Evolutionary conservation across 1,140 invertebrate species (phyloP).

Genomic region (Drosophila elegans): DNA sequence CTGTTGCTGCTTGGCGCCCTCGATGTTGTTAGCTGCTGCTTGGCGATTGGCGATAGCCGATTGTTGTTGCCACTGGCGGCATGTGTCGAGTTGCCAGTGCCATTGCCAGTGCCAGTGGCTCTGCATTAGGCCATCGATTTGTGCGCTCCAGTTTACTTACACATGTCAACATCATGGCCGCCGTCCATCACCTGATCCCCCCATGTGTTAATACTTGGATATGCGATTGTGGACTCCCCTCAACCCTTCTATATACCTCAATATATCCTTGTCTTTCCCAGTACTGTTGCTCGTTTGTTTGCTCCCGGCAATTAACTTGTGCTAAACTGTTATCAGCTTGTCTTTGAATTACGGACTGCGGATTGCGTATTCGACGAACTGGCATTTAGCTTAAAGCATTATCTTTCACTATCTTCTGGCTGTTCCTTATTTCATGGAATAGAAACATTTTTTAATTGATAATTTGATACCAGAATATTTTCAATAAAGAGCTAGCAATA

Average conservation of each 20-base stretch:
- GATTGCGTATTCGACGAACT: slow-evolving; percentile 42
- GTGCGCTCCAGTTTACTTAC: slow-evolving; percentile 59
- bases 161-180: slow-evolving; percentile 61
- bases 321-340: slow-evolving; percentile 47
- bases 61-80: slow-evolving; percentile 41
- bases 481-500: not conserved
- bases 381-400: slow-evolving; percentile 11
- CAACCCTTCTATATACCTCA: not conserved
- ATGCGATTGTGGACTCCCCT: slow-evolving; percentile 26
- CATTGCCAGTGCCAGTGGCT: slow-evolving; percentile 17
- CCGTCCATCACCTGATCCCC: slow-evolving; percentile 70
- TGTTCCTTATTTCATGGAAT: not conserved
- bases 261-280: slow-evolving; percentile 17
- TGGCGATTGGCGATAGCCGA: slow-evolving; percentile 4
- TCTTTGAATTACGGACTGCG: slow-evolving; percentile 32
- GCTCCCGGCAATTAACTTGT: slow-evolving; percentile 53
- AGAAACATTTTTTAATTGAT: no score
- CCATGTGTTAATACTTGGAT: slow-evolving; percentile 70
- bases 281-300: slow-evolving; percentile 29
- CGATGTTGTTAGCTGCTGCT: slow-evolving; percentile 18
- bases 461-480: not conserved
- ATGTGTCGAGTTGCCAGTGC: slow-evolving; percentile 51
- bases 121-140: slow-evolving; percentile 24
- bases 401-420: slow-evolving; percentile 5
- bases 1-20: slow-evolving; percentile 49